A percentile compares a stretch with the other conserved stretches of the same genome.
phyloP scores from a whole-genome alignment of 1,140 invertebrate species.

The Proales similis region DNA sequence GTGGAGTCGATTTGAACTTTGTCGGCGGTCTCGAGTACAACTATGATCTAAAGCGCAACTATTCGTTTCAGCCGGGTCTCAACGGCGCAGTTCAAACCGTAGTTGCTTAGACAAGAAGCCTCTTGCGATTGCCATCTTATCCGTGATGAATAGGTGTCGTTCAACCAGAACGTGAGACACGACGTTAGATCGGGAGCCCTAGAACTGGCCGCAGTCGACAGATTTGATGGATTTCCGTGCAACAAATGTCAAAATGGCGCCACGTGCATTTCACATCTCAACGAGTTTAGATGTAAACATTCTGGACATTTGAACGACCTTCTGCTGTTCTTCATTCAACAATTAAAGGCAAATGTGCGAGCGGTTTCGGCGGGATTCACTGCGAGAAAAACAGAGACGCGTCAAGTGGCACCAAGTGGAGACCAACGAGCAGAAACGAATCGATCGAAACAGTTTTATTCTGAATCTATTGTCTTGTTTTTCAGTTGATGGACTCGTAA shows the following conservation, averaged over 20 bases:
- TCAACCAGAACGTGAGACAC: not conserved
- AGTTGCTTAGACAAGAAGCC: not conserved
- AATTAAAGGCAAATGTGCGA: constrained; percentile 3
- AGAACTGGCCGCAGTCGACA: not conserved
- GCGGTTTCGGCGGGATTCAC: constrained; percentile 8
- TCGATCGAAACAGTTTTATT: not conserved
- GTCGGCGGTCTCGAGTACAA: constrained; percentile 21
- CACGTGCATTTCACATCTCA: constrained; percentile 6
- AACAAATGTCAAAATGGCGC: constrained; percentile 24
- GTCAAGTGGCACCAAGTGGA: not conserved
- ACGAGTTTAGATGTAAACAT: constrained; percentile 8
- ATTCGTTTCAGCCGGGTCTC: not conserved
- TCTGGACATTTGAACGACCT: not conserved
- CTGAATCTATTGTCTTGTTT: constrained; percentile 1
- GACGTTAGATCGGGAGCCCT: constrained; percentile 7
- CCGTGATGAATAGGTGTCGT: constrained; percentile 1
- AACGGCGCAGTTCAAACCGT: constrained; percentile 26
- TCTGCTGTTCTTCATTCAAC: not conserved
- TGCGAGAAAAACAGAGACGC: constrained; percentile 5
- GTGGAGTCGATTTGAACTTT: too few species aligned
- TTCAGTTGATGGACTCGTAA: constrained; percentile 1
- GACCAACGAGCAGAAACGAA: not conserved
- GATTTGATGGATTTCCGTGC: constrained; percentile 17
- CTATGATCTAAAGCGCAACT: not conserved
- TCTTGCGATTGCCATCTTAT: not conserved